These are phyloP conservation scores for Bradypus variegatus DNA, from an alignment of 2,797 vertebrate species.

Conservation along the genomic window DNA sequence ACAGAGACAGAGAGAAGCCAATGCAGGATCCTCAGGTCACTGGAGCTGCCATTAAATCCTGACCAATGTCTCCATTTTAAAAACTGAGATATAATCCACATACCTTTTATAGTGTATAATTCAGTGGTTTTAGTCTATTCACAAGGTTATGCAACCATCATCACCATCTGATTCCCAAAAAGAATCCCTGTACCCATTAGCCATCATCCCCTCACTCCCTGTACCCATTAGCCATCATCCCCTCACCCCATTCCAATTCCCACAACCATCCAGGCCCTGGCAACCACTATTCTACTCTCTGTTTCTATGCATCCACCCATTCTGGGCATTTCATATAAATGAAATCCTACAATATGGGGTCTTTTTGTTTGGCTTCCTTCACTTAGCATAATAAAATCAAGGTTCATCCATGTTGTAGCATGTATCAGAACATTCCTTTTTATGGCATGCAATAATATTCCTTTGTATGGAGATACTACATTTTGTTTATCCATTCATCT, in stretches of 20 bases:
- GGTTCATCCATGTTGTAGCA: too few relatives aligned
- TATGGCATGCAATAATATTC: neutral
- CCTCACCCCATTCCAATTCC: too few relatives aligned
- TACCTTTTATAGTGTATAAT: too few relatives aligned
- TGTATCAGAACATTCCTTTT: too few relatives aligned
- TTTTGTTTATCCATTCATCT: neutral
- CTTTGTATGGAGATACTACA: neutral
- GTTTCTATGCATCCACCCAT: neutral
- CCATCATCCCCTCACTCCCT: too few relatives aligned
- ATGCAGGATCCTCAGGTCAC: neutral
- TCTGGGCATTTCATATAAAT: neutral
- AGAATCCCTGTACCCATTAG: too few relatives aligned
- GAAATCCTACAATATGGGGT: neutral
- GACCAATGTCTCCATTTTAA: neutral
- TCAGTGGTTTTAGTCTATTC: too few relatives aligned
- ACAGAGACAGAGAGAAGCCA: neutral
- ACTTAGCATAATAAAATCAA: neutral
- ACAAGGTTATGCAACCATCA: too few relatives aligned
- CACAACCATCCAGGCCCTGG: too few relatives aligned
- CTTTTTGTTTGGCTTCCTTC: neutral
- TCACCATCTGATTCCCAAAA: too few relatives aligned
- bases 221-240: too few relatives aligned
- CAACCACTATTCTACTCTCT: neutral
- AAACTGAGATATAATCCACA: too few relatives aligned
- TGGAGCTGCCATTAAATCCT: neutral